These are phyloP conservation scores for Chloroceryle aenea DNA, from an alignment of 2,113 vertebrate species.

Conservation along the genomic window DNA sequence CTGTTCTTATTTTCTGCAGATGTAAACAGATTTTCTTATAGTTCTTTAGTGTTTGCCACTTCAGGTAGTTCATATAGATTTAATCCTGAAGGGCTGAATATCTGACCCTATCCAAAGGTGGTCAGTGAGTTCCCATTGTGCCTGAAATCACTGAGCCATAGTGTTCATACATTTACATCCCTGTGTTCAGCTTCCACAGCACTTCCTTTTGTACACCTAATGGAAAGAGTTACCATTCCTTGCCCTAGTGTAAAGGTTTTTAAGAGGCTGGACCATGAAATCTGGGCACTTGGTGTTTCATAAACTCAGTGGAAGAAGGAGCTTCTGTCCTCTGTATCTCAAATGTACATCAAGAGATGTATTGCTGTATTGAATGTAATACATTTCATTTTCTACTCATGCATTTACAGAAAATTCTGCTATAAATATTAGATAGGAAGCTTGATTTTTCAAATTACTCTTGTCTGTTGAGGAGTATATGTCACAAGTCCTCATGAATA, in stretches of 20 bases:
- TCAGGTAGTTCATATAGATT: background rate
- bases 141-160: background rate
- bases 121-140: background rate
- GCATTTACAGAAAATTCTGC: background rate
- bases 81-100: background rate
- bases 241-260: background rate
- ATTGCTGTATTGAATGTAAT: background rate
- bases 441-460: background rate
- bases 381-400: background rate
- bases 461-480: background rate
- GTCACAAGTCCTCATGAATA: background rate
- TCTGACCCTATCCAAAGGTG: background rate
- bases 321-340: background rate
- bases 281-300: background rate
- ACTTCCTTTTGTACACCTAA: background rate
- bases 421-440: background rate
- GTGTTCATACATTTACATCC: background rate
- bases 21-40: background rate
- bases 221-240: background rate
- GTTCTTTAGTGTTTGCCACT: background rate
- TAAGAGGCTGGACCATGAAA: background rate
- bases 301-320: background rate
- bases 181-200: background rate
- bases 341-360: background rate
- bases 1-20: background rate